Evolutionary conservation across 2,113 vertebrate species (phyloP), one percentile per base, ranked within the genome.

Genomic region (Thalassoma bifasciatum): DNA sequence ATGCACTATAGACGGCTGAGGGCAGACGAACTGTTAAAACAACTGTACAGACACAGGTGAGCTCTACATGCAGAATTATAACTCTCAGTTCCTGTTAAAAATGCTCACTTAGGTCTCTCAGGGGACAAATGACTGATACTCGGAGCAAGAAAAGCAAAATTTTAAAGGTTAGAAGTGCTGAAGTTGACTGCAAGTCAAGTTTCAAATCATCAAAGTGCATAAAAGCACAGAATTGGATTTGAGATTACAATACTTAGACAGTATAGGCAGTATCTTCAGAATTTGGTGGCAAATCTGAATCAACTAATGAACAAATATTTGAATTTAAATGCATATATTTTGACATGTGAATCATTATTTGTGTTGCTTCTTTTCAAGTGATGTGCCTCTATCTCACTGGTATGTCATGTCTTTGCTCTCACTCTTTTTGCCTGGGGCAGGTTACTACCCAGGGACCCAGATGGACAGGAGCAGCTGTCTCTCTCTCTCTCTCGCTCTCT

Each of bases 381-480:
- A 71, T 75, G 57, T 23, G 17, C 42, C 57, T 62, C 24, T 68
- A 44, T 54, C 19, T 23, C 38, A 77, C 23, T 77, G 80, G 52
- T 68, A 71, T 66, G 73, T 70, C 40, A 49, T 44, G 34, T 61
- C 47, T 53, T 21, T 65, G 51, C 37, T 66, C 69, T 82, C 57
- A 38, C 64, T 72, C 72, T 12, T 47, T 69, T 57, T 58, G 47
- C 46, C 36, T 79, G 69, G 68, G 60, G 54, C 62, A 59, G 67
- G 23, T 14, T 62, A 53, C 71, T 69, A 64, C 72, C 40, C 17
- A 0, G 40, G 67, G 23, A 54, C n/a, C 2, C 0, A 75, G 93
- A 97, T 1, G 64, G 96, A 94, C 93, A 93, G 91, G 83, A 72
- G 57, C 97, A 98, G 95, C 95, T 96, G 96, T 52, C 65, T 53